phyloP scores from a whole-genome alignment of 2,113 vertebrate species.

The Xenopus tropicalis region DNA sequence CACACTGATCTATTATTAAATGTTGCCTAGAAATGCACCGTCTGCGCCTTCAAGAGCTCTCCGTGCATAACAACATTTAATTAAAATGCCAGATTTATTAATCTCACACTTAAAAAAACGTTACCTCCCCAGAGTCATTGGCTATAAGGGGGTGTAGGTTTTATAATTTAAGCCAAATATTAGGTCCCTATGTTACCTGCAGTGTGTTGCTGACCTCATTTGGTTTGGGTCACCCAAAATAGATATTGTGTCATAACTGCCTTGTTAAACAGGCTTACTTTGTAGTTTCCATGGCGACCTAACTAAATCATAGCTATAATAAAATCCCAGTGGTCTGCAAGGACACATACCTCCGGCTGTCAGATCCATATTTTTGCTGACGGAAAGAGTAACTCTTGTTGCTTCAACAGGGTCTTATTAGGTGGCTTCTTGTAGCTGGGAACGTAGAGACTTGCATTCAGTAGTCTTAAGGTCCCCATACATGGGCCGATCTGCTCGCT shows the following conservation, averaged over 20 bases:
- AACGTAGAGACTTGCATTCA: too few relatives aligned
- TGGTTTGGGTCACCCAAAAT: conserved; percentile 33
- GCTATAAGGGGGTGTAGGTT: too few relatives aligned
- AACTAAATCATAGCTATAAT: conserved; percentile 60
- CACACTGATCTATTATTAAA: not conserved
- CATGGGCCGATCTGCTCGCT: too few relatives aligned
- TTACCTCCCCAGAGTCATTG: too few relatives aligned
- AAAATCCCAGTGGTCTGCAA: conserved; percentile 56
- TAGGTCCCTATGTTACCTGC: too few relatives aligned
- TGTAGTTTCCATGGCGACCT: conserved; percentile 68
- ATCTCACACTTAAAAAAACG: too few relatives aligned
- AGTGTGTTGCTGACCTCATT: too few relatives aligned
- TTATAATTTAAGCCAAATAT: too few relatives aligned
- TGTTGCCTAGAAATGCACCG: not conserved
- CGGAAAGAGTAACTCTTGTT: conserved; percentile 53
- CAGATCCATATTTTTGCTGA: conserved; percentile 58
- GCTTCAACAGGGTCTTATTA: conserved; percentile 45
- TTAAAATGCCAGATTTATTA: too few relatives aligned
- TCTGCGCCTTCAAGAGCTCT: too few relatives aligned
- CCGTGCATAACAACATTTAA: too few relatives aligned
- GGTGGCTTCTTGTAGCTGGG: conserved; percentile 10
- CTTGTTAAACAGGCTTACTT: conserved; percentile 60
- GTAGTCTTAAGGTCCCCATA: too few relatives aligned
- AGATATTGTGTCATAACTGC: conserved; percentile 53
- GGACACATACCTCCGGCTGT: conserved; percentile 53